Evolutionary conservation across 2,113 vertebrate genomes (phyloP).

Genomic region (Heptranchias perlo): DNA sequence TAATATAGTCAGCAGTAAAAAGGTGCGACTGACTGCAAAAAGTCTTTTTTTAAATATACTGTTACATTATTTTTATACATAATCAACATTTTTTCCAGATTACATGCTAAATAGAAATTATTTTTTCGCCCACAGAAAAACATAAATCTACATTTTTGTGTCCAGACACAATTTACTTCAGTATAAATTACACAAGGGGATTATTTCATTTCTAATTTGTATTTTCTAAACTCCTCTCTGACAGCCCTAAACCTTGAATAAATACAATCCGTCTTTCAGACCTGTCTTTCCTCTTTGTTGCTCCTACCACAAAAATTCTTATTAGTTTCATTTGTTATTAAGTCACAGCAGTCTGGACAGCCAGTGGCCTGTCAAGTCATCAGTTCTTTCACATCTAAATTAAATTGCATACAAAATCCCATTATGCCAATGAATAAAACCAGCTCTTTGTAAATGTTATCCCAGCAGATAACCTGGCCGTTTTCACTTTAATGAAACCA

Average conservation of each 20-base stretch:
- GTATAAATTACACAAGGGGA: neutral
- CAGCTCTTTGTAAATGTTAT: slow-evolving; percentile 36
- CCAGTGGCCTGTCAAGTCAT: slow-evolving; percentile 37
- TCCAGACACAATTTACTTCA: slow-evolving; percentile 10
- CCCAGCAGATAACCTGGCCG: slow-evolving; percentile 36
- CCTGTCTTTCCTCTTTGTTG: slow-evolving; percentile 33
- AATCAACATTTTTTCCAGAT: neutral
- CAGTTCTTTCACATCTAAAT: slow-evolving; percentile 38
- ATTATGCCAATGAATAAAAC: slow-evolving; percentile 35
- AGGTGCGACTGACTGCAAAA: neutral
- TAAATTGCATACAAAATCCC: slow-evolving; percentile 37
- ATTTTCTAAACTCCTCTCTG: slow-evolving; percentile 28
- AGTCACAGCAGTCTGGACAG: slow-evolving; percentile 19
- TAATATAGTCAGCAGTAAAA: neutral
- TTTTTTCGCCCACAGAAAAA: neutral
- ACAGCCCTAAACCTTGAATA: slow-evolving; percentile 21
- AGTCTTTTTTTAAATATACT: neutral
- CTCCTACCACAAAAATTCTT: slow-evolving; percentile 25
- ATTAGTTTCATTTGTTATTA: slow-evolving; percentile 36
- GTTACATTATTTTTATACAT: neutral
- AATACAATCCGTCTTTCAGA: slow-evolving; percentile 31
- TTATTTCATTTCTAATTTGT: slow-evolving; percentile 35
- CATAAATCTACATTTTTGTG: neutral
- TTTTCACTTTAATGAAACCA: slow-evolving; percentile 38
- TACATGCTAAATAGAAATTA: neutral